Base-by-base conservation (phyloP, 1,140 invertebrate genomes). In the Sycophila sp. region DNA sequence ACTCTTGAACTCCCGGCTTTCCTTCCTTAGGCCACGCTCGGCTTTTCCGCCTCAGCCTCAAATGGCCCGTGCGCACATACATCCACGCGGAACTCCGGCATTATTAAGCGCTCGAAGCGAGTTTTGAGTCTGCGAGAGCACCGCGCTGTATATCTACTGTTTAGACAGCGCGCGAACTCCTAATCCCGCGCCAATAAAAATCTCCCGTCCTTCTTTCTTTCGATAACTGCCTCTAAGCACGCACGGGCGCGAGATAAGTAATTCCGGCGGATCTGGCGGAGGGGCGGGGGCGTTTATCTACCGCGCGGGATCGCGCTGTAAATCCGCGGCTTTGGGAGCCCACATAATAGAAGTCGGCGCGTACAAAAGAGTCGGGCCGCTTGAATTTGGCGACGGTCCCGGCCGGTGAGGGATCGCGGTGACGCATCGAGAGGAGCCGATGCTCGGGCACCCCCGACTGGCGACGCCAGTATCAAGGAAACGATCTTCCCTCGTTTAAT, bases 401-500 rank as follows among this genome's bases (percentile, higher is more conserved):
- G n/a, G n/a, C n/a, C n/a, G n/a, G n/a, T n/a, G n/a, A n/a, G n/a
- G n/a, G n/a, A n/a, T n/a, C 40, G 15, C 69, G 69, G 70, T 77
- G 75, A 76, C 75, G 71, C 69, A 75, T 75, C 66, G 69, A 66
- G 36, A 69, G 49, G 71, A 76, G 75, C 77, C 75, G 74, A 77
- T 76, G 78, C 77, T 78, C 75, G 73, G 75, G 77, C 17, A 15
- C n/a, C n/a, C n/a, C n/a, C 71, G 73, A 73, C 71, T 75, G 75
- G 59, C 63, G 64, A n/a, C 75, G 70, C 75, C 78, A 72, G 65
- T 55, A 76, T 78, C 78, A 69, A 63, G 76, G 73, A 74, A 76
- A 73, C 59, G 71, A 77, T 77, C 76, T 77, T 47, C 73, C 71
- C 60, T 73, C 65, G 66, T n/a, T n/a, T 80, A 81, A 80, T 80